These are phyloP conservation scores for Cyprinus carpio DNA, from an alignment of 2,113 vertebrate genomes.

Conservation along the genomic window DNA sequence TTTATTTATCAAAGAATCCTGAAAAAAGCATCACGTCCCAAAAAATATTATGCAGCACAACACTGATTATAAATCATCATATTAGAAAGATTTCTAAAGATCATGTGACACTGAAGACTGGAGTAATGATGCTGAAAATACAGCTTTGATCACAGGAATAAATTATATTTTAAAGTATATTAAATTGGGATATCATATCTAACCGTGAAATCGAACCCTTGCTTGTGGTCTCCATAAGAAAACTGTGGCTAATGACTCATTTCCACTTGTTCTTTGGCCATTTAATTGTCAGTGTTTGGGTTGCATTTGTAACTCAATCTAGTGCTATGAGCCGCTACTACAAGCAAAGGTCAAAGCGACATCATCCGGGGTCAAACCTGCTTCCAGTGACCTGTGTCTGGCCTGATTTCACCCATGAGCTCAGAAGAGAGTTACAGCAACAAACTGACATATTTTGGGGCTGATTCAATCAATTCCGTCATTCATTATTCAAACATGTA, in stretches of 20 bases:
- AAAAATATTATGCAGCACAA: too few species aligned
- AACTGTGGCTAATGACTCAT: constrained; percentile 18
- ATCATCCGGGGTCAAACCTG: not conserved
- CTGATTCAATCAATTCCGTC: not conserved
- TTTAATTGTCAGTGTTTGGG: constrained; percentile 2
- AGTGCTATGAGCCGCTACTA: not conserved
- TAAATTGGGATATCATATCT: not conserved
- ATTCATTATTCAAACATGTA: not conserved
- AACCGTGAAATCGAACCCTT: not conserved
- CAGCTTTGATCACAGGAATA: too few species aligned
- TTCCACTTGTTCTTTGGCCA: not conserved
- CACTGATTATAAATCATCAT: too few species aligned
- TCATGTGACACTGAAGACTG: too few species aligned
- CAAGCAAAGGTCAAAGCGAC: not conserved
- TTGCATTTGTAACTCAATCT: constrained; percentile 12
- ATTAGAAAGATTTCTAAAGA: too few species aligned
- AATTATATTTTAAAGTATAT: too few species aligned
- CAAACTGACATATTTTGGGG: not conserved
- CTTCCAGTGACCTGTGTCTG: constrained; percentile 3
- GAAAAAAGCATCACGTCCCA: too few species aligned
- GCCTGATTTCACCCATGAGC: not conserved
- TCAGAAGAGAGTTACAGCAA: not conserved
- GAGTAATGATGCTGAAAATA: too few species aligned
- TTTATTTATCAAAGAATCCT: too few species aligned
- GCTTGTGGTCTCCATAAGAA: not conserved